Evolutionary conservation across 2,797 vertebrate genomes (phyloP).

Genomic region (Coluber constrictor): DNA sequence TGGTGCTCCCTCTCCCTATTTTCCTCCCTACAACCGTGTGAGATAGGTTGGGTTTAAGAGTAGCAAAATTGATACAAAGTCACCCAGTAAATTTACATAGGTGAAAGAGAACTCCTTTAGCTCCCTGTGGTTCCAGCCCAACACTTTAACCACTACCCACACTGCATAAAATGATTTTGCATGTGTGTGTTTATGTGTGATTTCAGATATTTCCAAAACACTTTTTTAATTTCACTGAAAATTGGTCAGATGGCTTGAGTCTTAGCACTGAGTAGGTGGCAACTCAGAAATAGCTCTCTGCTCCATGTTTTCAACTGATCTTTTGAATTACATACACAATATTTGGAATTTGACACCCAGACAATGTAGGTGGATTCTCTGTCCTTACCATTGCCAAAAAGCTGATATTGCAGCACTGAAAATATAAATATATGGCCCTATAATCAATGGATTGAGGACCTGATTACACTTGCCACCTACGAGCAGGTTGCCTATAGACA

Average conservation of each 20-base stretch:
- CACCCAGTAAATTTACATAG: not conserved
- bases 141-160: not conserved
- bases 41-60: not conserved
- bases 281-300: not conserved
- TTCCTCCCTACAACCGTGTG: not conserved
- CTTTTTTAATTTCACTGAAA: not conserved
- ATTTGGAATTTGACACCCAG: not conserved
- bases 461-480: not conserved
- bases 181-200: not conserved
- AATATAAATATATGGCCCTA: not conserved
- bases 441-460: not conserved
- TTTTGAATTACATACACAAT: not conserved
- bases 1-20: not conserved
- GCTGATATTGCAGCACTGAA: not conserved
- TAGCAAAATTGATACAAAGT: not conserved
- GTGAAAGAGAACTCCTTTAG: not conserved
- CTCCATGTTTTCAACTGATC: not conserved
- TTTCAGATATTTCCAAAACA: not conserved
- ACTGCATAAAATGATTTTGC: not conserved
- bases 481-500: not conserved
- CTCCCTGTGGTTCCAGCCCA: not conserved
- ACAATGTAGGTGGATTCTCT: not conserved
- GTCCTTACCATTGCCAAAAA: not conserved
- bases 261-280: not conserved
- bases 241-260: not conserved